Evolutionary conservation across 2,888 invertebrate species (phyloP), one percentile per base, ranked within the genome.

Genomic region (Pammene fasciana): DNA sequence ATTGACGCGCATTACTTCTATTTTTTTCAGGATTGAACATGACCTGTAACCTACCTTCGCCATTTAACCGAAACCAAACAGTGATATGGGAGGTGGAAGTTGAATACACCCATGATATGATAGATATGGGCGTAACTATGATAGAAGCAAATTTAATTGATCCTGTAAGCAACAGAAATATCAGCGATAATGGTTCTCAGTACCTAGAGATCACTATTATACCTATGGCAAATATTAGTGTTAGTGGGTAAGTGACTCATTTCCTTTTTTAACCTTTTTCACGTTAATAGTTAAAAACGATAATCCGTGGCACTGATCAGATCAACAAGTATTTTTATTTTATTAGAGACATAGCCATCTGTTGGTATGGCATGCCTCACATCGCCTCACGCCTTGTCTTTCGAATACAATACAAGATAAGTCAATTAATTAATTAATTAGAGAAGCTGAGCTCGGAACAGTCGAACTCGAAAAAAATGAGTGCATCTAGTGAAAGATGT

Each of bases 81-180:
- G 74, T 86, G 0, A 68, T 75, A 7, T 90, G 85, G 86, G 83
- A 86, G 8, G 79, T 92, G 11, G 90, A 91, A 75, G 62, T 92
- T 13, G 90, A 92, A 62, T 88, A 87, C 52, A 73, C 78, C 8
- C 73, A 79, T 11, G 82, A 81, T 61, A 76, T 77, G 1, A 78
- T 75, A 2, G 73, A 79, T 46, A 76, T 81, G 38, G 71, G 76
- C 6, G 75, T 79, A 54, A 70, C 89, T 8, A 77, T 72, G 9
- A 72, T 90, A 4, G 74, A 60, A 26, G 87, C 86, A 1, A 76
- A 74, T 57, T 67, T 91, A 11, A 79, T 79, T 62, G 89, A 91
- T 72, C 80, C 82, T 0, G 73, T 87, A 8, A 83, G 83, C 68
- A 75, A 75, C 26, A 80, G 82, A 52, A 85, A 86, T 61, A 79